A percentile compares a stretch with the other conserved stretches of the same genome.
Evolutionary conservation across 2,888 invertebrate species (phyloP).

Genomic region (Nineta flava): DNA sequence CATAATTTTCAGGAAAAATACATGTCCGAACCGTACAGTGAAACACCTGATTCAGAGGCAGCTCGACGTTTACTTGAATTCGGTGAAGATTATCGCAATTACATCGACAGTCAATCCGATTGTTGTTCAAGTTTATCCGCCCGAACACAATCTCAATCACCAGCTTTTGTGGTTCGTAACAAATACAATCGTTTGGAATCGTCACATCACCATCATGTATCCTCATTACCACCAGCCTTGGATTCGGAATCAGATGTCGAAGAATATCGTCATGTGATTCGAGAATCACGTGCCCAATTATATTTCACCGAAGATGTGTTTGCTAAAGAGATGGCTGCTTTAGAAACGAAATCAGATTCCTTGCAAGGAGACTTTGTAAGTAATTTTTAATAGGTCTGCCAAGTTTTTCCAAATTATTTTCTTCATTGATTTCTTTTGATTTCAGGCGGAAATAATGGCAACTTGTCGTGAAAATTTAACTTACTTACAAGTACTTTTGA

Average conservation of each 20-base stretch:
- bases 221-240: conserved; percentile 8
- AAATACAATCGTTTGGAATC: conserved; percentile 18
- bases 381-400: conserved; percentile 12
- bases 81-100: conserved; percentile 81
- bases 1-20: conserved; percentile 61
- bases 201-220: conserved; percentile 5
- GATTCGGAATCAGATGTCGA: conserved; percentile 53
- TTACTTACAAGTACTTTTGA: conserved; percentile 55
- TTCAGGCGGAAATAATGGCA: conserved; percentile 65
- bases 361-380: conserved; percentile 22
- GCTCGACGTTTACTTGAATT: conserved; percentile 69
- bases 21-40: conserved; percentile 80
- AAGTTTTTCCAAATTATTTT: background rate
- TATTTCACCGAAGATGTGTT: conserved; percentile 41
- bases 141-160: conserved; percentile 23
- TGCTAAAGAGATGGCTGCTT: conserved; percentile 31
- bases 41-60: conserved; percentile 71
- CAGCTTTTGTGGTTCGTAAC: conserved; percentile 10
- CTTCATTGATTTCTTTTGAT: background rate
- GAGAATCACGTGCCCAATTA: conserved; percentile 45
- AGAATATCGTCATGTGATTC: conserved; percentile 43
- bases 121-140: conserved; percentile 68
- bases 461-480: conserved; percentile 77
- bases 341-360: conserved; percentile 19
- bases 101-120: conserved; percentile 80